Evolutionary conservation across 2,113 vertebrate genomes (phyloP).

Genomic region (Aplodontia rufa): DNA sequence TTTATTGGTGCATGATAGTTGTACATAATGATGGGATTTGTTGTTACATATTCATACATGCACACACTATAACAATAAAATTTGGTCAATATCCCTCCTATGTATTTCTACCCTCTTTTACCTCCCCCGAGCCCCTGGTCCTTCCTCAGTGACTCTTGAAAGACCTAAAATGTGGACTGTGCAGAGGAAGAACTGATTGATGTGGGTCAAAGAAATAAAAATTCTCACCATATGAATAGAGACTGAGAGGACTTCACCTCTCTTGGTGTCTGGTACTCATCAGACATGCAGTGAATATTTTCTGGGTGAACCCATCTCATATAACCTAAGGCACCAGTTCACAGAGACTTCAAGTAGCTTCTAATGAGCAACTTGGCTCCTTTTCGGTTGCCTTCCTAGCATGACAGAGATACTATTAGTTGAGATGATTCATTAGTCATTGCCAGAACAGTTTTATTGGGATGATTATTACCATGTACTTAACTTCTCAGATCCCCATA

Average conservation of each 20-base stretch:
- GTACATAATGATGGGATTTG: too few species aligned
- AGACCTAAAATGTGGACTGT: background rate
- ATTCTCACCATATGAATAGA: background rate
- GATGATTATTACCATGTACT: constrained; percentile 54
- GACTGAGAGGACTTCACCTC: background rate
- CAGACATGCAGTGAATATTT: background rate
- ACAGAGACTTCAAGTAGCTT: constrained; percentile 11
- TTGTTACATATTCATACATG: too few species aligned
- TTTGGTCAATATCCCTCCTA: too few species aligned
- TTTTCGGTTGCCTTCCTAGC: constrained; percentile 17
- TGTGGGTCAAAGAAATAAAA: background rate
- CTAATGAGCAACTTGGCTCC: background rate
- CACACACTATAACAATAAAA: too few species aligned
- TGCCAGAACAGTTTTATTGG: constrained; percentile 69
- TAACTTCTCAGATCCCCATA: constrained; percentile 53
- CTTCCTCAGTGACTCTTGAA: background rate
- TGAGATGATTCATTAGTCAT: constrained; percentile 60
- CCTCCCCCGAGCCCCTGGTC: too few species aligned
- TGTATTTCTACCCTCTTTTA: too few species aligned
- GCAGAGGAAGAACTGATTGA: background rate
- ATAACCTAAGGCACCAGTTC: background rate
- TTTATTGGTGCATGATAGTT: too few species aligned
- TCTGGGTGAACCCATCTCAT: background rate
- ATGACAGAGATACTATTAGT: constrained; percentile 6
- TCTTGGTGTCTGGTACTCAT: background rate